Evolutionary conservation across 2,113 vertebrate genomes (phyloP).

Genomic region (Epinephelus moara): DNA sequence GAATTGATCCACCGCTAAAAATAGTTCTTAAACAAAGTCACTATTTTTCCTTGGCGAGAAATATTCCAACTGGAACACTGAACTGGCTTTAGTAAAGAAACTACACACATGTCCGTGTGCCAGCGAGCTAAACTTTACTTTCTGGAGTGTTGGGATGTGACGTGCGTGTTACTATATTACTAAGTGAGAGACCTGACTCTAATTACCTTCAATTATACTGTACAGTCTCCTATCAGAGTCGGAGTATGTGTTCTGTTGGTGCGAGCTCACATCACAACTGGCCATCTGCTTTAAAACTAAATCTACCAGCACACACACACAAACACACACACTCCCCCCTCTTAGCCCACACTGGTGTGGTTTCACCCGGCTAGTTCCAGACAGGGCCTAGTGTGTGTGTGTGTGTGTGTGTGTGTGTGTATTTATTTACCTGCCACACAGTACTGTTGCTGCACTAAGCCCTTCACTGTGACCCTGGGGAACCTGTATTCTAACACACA

Average conservation of each 20-base stretch:
- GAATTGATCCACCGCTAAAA: too few relatives aligned
- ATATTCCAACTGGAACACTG: neutral
- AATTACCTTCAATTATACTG: conserved; percentile 62
- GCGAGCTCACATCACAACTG: conserved; percentile 34
- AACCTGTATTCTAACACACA: conserved; percentile 31
- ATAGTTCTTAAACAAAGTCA: too few relatives aligned
- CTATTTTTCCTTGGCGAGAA: neutral
- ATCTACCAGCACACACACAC: conserved; percentile 22
- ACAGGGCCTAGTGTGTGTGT: conserved; percentile 60
- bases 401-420: conserved; percentile 39
- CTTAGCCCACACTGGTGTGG: conserved; percentile 37
- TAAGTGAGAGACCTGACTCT: conserved; percentile 29
- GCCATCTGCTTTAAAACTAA: conserved; percentile 24
- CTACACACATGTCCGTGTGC: neutral
- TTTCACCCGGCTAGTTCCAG: conserved; percentile 72
- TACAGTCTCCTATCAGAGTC: conserved; percentile 14
- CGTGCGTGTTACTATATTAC: neutral
- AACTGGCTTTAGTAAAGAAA: neutral
- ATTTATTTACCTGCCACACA: conserved; percentile 72
- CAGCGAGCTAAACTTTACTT: too few relatives aligned
- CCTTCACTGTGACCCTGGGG: conserved; percentile 63
- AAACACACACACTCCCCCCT: conserved; percentile 22
- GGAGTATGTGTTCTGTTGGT: conserved; percentile 25
- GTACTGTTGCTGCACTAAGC: conserved; percentile 43
- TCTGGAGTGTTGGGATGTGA: too few relatives aligned